phyloP scores from a whole-genome alignment of 1,140 invertebrate species.

The Bombus soroeensis region DNA sequence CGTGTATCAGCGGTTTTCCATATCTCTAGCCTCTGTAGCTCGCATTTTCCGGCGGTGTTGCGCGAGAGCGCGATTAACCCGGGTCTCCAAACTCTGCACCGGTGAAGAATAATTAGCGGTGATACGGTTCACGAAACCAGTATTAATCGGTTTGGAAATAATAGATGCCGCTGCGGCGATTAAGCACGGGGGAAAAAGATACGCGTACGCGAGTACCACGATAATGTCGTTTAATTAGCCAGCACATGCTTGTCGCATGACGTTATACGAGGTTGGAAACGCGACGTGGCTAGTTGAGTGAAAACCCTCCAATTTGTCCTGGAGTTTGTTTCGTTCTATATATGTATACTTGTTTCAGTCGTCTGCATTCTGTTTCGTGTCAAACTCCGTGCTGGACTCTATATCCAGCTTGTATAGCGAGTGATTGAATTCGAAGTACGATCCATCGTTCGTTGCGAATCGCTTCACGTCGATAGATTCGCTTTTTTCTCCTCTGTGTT shows the following conservation, averaged over 20 bases:
- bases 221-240: slow-evolving; percentile 46
- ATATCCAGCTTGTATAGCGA: neutral
- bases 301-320: slow-evolving; percentile 18
- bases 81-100: neutral
- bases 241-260: too few relatives aligned
- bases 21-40: slow-evolving; percentile 40
- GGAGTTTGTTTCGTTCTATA: slow-evolving; percentile 3
- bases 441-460: neutral
- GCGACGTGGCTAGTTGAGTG: neutral
- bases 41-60: slow-evolving; percentile 42
- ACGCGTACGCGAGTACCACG: neutral
- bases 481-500: neutral
- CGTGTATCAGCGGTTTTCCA: slow-evolving; percentile 65
- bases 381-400: neutral
- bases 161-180: slow-evolving; percentile 5
- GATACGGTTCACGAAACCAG: slow-evolving; percentile 19
- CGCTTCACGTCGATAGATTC: neutral
- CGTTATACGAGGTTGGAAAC: neutral
- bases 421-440: slow-evolving; percentile 21
- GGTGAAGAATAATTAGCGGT: slow-evolving; percentile 64
- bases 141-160: slow-evolving; percentile 49
- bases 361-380: neutral
- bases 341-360: neutral
- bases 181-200: neutral
- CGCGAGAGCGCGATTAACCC: slow-evolving; percentile 57